Conservation (phyloP, 1,140 invertebrate species). For the Aplysia californica region DNA sequence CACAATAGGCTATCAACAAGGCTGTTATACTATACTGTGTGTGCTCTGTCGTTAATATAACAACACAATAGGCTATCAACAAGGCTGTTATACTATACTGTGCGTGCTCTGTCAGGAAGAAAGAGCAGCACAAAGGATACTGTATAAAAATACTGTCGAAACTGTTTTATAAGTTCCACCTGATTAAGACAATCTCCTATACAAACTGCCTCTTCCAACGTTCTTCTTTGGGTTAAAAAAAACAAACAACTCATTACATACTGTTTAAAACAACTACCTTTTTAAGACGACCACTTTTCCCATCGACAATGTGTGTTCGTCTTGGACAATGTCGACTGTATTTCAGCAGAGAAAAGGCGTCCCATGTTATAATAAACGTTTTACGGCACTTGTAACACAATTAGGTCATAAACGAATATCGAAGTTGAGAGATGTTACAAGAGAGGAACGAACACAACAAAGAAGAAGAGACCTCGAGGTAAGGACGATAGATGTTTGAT, state of each 20-base stretch:
- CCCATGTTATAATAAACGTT: too few relatives aligned
- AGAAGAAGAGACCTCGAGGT: too few relatives aligned
- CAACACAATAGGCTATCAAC: slow-evolving; percentile 71
- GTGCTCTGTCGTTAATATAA: too few relatives aligned
- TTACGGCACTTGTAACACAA: too few relatives aligned
- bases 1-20: slow-evolving; percentile 76
- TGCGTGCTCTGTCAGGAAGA: slow-evolving; percentile 74
- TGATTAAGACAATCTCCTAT: background rate
- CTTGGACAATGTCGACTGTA: too few relatives aligned
- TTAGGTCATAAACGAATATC: too few relatives aligned
- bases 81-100: slow-evolving; percentile 92
- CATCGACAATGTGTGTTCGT: too few relatives aligned
- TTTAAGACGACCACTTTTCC: too few relatives aligned
- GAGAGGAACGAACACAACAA: too few relatives aligned
- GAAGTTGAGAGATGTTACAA: too few relatives aligned
- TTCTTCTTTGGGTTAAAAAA: background rate
- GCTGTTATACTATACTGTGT: too few relatives aligned
- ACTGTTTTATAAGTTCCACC: background rate
- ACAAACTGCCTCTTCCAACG: background rate
- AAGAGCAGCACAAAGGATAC: background rate
- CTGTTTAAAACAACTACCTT: background rate
- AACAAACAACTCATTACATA: background rate
- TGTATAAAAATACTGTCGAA: background rate
- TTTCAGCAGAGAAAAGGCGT: background rate
- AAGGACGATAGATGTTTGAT: too few relatives aligned